Base-by-base conservation (phyloP, 2,888 invertebrate species). In the Philereme transversata region DNA sequence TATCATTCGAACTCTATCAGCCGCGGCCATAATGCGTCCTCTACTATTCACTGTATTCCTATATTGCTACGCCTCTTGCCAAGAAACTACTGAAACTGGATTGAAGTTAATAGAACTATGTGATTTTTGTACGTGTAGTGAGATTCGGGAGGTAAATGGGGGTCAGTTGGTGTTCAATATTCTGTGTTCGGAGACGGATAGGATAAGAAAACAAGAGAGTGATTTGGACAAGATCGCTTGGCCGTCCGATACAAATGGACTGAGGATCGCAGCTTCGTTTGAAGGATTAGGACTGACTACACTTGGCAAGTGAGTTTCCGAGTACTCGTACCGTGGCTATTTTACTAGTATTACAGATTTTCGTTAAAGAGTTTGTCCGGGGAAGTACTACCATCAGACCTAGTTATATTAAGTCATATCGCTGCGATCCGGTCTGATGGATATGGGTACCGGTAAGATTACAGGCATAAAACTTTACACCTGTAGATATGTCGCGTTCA, bases 121-220 rank as follows among this genome's bases (percentile, higher is more conserved):
- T 79, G 84, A 85, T 60, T 82, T 84, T 69, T 92, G 92, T 73
- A 87, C 89, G 72, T 92, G 91, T 70, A 90, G 91, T 84, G 92
- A 92, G 78, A 90, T 90, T 66, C 81, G 83, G 3, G 88, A 90
- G 68, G 71, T 84, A 8, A 88, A 90, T 56, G 84, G 85, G 34
- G 84, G 84, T 36, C 82, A 87, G 70, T 76, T 91, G 70, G 89
- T 90, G 77, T 78, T 90, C 46, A 90, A 91, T 74, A 86, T 92
- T 65, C 79, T 88, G 82, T 92, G 92, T 66, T 87, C 90, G 9
- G 89, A 90, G 62, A 72, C 88, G 71, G 81, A 88, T 70, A 82
- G 76, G 61, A 83, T 87, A 43, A 81, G 84, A 57, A 83, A 85
- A 36, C 55, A 59, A 73, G 77, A 88, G 33, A 82, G 86, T 2